Base-by-base conservation (phyloP, 2,113 vertebrate genomes). In the Semnornis frantzii region DNA sequence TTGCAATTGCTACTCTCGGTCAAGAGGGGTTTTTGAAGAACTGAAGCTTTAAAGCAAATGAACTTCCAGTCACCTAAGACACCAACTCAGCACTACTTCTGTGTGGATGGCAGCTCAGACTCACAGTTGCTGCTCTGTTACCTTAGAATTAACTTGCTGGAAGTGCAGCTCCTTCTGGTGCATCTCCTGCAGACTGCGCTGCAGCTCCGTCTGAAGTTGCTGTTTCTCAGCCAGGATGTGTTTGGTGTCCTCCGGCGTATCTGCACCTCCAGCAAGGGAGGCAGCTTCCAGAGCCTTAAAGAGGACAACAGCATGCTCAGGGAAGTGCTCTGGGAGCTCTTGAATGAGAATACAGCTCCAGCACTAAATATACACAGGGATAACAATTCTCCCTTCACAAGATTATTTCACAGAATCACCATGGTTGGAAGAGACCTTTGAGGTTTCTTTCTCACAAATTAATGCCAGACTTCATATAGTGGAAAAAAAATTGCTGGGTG, bases 91-190 rank as follows among this genome's bases (percentile, higher is more conserved):
- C 69, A 54, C 3, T 3, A 62, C 12, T 57, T 33, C 39, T 28
- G 1, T 2, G 5, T 8, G 52, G 42, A 28, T 15, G 78, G 8
- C 55, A 76, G 62, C 77, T 77, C 54, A 55, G 37, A 19, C 15
- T 20, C 48, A 30, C 57, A 39, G 39, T 37, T 80, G 33, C 0
- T 64, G 18, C 9, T 44, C 42, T 21, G 9, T 50, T 93, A 99
- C 98, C 98, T 98, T 98, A 33, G 94, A 80, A 87, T 97, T 98
- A 12, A 99, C 59, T 70, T 99, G 98, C 77, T 98, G 98, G 55
- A 98, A 95, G 72, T 92, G 96, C 73, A 98, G 90, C 62, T 99
- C 99, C 94, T 97, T 97, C 65, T 98, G 98, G 21, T 98, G 98
- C 54, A 98, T 94, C 95, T 99, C 98, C 60, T 98, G 97, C 34